These are phyloP conservation scores for Cirrhinus mrigala DNA, from an alignment of 2,797 vertebrate genomes.

Conservation along the genomic window DNA sequence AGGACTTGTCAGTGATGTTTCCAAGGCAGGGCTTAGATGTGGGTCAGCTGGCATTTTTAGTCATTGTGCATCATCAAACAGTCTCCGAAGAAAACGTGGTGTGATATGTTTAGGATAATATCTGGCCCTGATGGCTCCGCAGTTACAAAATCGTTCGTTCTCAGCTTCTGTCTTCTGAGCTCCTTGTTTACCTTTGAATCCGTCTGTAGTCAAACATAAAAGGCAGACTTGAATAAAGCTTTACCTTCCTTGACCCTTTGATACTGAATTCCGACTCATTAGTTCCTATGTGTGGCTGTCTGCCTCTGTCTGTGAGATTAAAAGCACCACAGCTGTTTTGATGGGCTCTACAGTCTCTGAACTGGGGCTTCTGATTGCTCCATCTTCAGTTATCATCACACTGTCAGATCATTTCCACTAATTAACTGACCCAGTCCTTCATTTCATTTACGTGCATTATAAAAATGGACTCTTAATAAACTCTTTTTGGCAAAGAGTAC, in stretches of 20 bases:
- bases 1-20: constrained; percentile 7
- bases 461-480: neutral
- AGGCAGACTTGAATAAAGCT: constrained; percentile 33
- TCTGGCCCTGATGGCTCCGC: neutral
- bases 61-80: neutral
- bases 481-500: neutral
- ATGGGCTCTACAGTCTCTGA: constrained; percentile 11
- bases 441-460: neutral
- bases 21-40: neutral
- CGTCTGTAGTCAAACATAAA: constrained; percentile 43
- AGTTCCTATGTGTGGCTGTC: constrained; percentile 11
- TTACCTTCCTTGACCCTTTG: constrained; percentile 29
- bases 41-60: neutral
- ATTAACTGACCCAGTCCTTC: constrained; percentile 11
- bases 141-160: neutral
- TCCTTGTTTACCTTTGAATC: constrained; percentile 12
- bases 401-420: constrained; percentile 12
- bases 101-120: neutral
- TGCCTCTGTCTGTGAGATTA: constrained; percentile 31
- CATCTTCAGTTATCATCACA: neutral
- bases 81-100: neutral
- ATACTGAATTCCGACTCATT: constrained; percentile 35
- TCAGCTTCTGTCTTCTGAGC: constrained; percentile 52
- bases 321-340: constrained; percentile 7
- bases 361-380: constrained; percentile 16